Base-by-base conservation (phyloP, 2,888 invertebrate genomes). In the Mythimna ferrago region DNA sequence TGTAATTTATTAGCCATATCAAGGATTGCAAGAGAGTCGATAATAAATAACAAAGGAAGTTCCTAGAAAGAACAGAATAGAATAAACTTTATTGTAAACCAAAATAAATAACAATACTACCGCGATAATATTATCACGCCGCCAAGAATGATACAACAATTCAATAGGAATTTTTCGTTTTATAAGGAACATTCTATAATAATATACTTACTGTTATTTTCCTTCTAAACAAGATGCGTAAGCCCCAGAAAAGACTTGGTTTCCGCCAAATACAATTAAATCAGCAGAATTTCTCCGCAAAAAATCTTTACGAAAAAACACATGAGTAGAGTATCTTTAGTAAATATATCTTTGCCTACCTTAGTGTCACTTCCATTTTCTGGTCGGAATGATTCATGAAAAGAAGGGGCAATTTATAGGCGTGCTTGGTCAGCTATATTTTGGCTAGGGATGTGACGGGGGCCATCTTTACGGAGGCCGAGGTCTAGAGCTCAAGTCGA, bases 371-470 rank as follows among this genome's bases (percentile, higher is more conserved):
- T 83, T 75, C 75, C 81, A 86, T 81, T 87, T 87, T 83, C 83
- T 72, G 88, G 83, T 83, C 85, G 80, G 75, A 84, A 86, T 91
- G 91, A 90, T 91, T 91, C 90, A 91, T 91, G 89, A 87, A 87
- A 87, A 87, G 84, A 82, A 84, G 86, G 85, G 78, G 69, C 85
- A 86, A 91, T 91, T 91, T 90, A 90, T 90, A 84, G 83, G 68
- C 81, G 67, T 62, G 81, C 86, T 58, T 84, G 89, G 89, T 91
- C 91, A 91, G 90, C 90, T 81, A 77, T 84, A 83, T 83, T 76
- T 67, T 73, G n/a, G 1, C n/a, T 60, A 60, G 60, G 60, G 60
- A n/a, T 60, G 60, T 60, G 56, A 35, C 35, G 11, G 10, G 5
- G 6, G n/a, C 38, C 11, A n/a, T 60, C n/a, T 60, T 38, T n/a